Evolutionary conservation across 2,797 vertebrate genomes (phyloP), one percentile per base, ranked within the genome.

Genomic region (Lepilemur septentrionalis): DNA sequence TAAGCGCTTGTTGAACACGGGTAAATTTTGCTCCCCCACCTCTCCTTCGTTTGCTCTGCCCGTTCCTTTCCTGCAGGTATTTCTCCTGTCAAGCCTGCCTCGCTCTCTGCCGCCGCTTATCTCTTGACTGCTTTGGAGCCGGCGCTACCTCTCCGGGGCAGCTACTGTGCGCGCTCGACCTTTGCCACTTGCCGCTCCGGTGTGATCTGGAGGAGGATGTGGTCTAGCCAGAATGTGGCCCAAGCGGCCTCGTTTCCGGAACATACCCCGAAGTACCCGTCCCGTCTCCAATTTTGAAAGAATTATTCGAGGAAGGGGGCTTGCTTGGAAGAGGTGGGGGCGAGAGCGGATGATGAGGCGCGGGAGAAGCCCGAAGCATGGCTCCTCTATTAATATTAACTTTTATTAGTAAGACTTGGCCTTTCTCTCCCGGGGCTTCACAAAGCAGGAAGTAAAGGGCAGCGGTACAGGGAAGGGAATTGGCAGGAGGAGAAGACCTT

Each of bases 371-470:
- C 5, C 22, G 7, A 4, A 69, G 57, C 80, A 4, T 0, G 73
- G 61, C 35, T 9, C 79, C 73, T 80, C 87, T 28, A 93, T 97
- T 91, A 96, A 96, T 93, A 97, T 96, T 97, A 97, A 97, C 93
- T 96, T 88, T 70, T 52, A 59, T 65, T 38, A 93, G 91, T n/a
- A 93, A 92, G 81, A 88, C 48, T 61, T 61, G 73, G 82, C 88
- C 95, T 86, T 89, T 83, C 41, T 61, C 41, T 90, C 46, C 50
- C 35, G 2, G 65, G 61, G 35, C 82, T 88, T 46, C 91, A 18
- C 63, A 25, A 28, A 93, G 93, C 97, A 90, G 96, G 97, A 96
- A 96, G 91, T 93, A 43, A 67, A 89, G 91, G 76, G 89, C 65
- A 28, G 59, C 1, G 72, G 76, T 22, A 46, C 35, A n/a, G 61